Base-by-base conservation (phyloP, 2,797 vertebrate genomes). In the Cryptoblepharus egeriae region DNA sequence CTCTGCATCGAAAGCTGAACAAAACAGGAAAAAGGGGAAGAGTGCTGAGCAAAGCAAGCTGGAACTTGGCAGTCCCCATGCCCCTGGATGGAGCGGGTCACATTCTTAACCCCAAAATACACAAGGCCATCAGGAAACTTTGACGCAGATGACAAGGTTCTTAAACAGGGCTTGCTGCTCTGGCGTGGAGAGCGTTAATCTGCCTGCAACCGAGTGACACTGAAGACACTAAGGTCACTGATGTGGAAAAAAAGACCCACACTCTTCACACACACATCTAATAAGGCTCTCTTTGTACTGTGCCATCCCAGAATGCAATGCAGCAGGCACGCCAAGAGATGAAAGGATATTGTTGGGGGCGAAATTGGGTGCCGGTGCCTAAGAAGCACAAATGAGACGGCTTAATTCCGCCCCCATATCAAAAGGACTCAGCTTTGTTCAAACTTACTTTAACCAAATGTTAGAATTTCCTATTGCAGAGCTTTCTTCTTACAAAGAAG, bases 321-420 rank as follows among this genome's bases (percentile, higher is more conserved):
- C 89, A 91, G 89, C 93, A 88, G 85, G 87, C 61, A 71, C 78
- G 68, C 83, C 80, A 81, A 37, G 85, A 95, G 93, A 96, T 94
- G 94, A 96, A 95, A 94, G 92, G 94, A 89, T 94, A 95, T 92
- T 93, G 93, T 94, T 92, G 92, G 87, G 88, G 87, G 69, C 81
- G 88, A 95, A 93, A 93, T 92, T 77, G 87, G 93, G 75, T 24
- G 85, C 87, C 89, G 76, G 75, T 91, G 90, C 89, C 93, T 81
- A n/a, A 78, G 88, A 91, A 93, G 92, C 93, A 93, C 88, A 91
- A 55, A 22, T 9, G 35, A 52, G 49, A 52, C 4, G 39, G 9
- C 39, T 42, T 4, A 42, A 4, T 20, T 10, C 30, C 10, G 9
- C 3, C 26, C 24, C 10, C 16, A 37, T 26, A 57, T 6, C 26